These are phyloP conservation scores for Menura novaehollandiae DNA, from an alignment of 2,113 vertebrate genomes.

Conservation along the genomic window DNA sequence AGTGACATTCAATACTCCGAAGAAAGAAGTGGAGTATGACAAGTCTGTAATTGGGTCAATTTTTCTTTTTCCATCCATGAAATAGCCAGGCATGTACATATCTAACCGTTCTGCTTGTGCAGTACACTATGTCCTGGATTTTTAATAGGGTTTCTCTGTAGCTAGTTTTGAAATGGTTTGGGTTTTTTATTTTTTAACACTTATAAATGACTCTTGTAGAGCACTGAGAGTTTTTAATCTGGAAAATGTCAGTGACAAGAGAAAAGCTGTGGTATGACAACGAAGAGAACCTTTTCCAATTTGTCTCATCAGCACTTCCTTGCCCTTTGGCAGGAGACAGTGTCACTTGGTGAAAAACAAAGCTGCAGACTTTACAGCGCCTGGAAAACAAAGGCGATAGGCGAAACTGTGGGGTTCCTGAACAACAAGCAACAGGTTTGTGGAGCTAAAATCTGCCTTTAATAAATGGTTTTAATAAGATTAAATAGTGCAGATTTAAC, in stretches of 20 bases:
- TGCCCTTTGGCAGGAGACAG: neutral
- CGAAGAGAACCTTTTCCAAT: neutral
- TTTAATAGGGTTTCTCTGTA: neutral
- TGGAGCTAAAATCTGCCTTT: neutral
- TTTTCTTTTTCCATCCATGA: conserved; percentile 45
- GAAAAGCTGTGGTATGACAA: neutral
- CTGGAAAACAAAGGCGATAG: neutral
- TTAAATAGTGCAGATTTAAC: neutral
- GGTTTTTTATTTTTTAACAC: neutral
- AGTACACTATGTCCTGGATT: neutral
- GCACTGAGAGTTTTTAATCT: neutral
- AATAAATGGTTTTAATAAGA: neutral
- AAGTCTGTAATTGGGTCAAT: neutral
- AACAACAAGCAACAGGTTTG: neutral
- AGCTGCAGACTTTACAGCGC: neutral
- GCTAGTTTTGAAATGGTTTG: neutral
- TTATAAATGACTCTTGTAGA: neutral
- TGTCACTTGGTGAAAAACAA: neutral
- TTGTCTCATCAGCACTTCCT: neutral
- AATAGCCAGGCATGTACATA: conserved; percentile 3
- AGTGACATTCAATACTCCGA: conserved; percentile 9
- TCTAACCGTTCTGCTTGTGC: neutral
- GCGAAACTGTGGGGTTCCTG: neutral
- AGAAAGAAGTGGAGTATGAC: conserved; percentile 9
- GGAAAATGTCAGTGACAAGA: neutral